Percentiles rank a stretch among this genome's conserved stretches.
These are phyloP conservation scores for Pipa parva DNA, from an alignment of 2,113 vertebrate species.

Conservation along the genomic window DNA sequence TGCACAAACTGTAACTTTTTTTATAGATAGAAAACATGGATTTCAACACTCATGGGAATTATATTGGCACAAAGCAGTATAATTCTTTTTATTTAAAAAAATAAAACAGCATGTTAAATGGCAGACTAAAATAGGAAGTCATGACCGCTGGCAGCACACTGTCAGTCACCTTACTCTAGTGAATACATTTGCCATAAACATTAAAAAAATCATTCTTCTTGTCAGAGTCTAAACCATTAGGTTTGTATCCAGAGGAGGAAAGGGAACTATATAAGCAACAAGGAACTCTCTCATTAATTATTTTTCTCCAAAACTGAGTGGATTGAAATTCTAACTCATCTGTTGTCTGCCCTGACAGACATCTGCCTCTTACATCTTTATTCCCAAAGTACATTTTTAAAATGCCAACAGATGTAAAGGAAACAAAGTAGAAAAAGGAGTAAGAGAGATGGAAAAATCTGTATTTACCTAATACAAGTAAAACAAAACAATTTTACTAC, in stretches of 20 bases:
- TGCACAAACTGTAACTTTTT: constrained; percentile 19
- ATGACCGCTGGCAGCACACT: constrained; percentile 40
- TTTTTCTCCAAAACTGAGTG: constrained; percentile 31
- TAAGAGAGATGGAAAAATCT: not conserved
- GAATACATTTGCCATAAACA: constrained; percentile 54
- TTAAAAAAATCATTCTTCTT: constrained; percentile 50
- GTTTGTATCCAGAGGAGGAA: constrained; percentile 43
- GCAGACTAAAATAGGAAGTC: constrained; percentile 44
- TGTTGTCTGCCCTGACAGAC: constrained; percentile 44
- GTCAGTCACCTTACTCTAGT: constrained; percentile 49
- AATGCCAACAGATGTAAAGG: constrained; percentile 41
- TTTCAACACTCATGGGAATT: constrained; percentile 39
- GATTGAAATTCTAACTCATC: constrained; percentile 39
- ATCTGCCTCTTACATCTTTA: constrained; percentile 45
- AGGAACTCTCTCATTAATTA: constrained; percentile 44
- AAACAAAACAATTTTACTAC: not conserved
- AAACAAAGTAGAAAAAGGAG: constrained; percentile 20
- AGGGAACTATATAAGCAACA: constrained; percentile 41
- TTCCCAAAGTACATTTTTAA: constrained; percentile 35
- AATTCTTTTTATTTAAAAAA: constrained; percentile 49
- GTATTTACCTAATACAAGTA: not conserved
- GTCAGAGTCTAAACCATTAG: constrained; percentile 48
- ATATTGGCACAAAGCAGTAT: constrained; percentile 36
- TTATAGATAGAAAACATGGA: constrained; percentile 41
- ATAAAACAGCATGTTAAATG: constrained; percentile 51